Base-by-base conservation (phyloP, 2,797 vertebrate genomes). In the Helicolenus hilgendorfi region DNA sequence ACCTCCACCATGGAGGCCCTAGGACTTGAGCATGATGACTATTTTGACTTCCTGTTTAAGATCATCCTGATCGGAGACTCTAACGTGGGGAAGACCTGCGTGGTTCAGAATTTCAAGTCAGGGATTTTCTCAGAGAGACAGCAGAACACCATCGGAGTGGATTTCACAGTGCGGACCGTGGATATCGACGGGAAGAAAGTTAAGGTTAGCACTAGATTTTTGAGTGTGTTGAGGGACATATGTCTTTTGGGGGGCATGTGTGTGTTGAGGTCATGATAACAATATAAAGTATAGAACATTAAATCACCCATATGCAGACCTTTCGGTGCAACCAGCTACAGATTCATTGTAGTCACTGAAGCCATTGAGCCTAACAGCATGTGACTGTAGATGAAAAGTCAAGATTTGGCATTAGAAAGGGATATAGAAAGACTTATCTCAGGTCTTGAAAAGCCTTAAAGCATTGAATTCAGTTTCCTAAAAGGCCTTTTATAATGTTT, bases 141-240 rank as follows among this genome's bases (percentile, higher is more conserved):
- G 91, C 98, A 99, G 93, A 99, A 99, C 96, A 99, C 99, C 6
- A 99, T 99, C 0, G 99, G 99, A 0, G 99, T 99, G 77, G 99
- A 99, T 91, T 99, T 99, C 93, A 98, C 98, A 0, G 99, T 99
- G 9, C 97, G 98, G 24, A 98, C 98, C 0, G 27, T 99, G 71
- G 96, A 98, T 11, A 98, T 99, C 0, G 97, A 99, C 0, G 98
- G 99, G 91, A 99, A 98, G 95, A 99, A 94, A 95, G 97, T 99
- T 2, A 99, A 99, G 99, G 99, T 99, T 7, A 55, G 95, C 81
- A 2, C 20, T 20, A 2, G 35, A 3, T 45, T 18, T 36, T 13
- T 67, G 8, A 11, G 64, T 78, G 59, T 55, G 6, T 41, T 58
- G 35, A 41, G 64, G 36, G 2, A n/a, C 14, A 75, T 31, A 14